Base-by-base conservation (phyloP, 1,140 invertebrate species). In the Tetragonula clypearis region DNA sequence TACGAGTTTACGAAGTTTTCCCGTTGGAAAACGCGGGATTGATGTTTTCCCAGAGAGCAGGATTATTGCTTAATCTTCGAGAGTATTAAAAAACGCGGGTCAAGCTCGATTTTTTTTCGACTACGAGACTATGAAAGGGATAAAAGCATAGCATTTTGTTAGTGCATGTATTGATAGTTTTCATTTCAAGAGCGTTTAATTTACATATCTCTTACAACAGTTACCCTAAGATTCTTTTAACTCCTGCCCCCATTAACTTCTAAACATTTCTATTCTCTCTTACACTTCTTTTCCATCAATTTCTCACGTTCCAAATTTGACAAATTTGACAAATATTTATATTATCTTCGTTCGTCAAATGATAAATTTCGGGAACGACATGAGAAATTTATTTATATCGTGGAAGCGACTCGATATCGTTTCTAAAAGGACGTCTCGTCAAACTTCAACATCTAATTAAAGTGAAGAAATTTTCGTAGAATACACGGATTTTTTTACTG, bases 121-220 rank as follows among this genome's bases (percentile, higher is more conserved):
- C 15, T 8, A 30, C 30, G 12, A 4, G 14, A 19, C 15, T n/a
- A 12, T 12, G 21, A 17, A 19, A 55, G 26, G 21, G 41, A 55
- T 21, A 74, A 30, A 75, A 58, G 26, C n/a, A 8, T 75, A 6
- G 23, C 30, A 23, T 65, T 21, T 35, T 3, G 19, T 30, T 8
- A 41, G 62, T 68, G 66, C 62, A 68, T 30, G 41, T 79, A 58
- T 79, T 66, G 60, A 65, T 78, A 65, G 30, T n/a, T 65, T 53
- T 26, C 30, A 2, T 66, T 66, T 23, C 30, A 76, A 21, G 23
- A 79, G 62, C 19, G 3, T 66, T 55, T 79, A 79, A 79, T 79
- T 66, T 79, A 79, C 77, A 79, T 53, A 53, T 53, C n/a, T 21
- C 14, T n/a, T 65, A 71, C 35, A 71, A 41, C 35, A 41, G 12